Conservation (phyloP, 2,888 invertebrate species). For the Miltochrista miniata region DNA sequence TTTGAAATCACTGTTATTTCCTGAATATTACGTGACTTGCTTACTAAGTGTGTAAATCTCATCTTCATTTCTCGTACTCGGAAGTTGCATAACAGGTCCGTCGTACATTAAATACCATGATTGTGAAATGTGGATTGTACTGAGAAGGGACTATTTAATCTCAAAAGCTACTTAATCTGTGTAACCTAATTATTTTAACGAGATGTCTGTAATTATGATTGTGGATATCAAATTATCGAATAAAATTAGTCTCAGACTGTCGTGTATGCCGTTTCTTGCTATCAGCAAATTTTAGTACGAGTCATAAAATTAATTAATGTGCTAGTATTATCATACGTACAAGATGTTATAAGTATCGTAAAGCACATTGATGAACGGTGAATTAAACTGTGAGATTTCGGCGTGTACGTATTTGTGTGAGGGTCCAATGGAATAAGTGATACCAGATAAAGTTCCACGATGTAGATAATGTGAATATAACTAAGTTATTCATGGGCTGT, state of each 20-base stretch:
- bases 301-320: slow-evolving; percentile 6
- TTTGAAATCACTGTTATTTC: slow-evolving; percentile 41
- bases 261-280: slow-evolving; percentile 10
- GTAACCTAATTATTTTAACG: neutral
- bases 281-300: slow-evolving; percentile 4
- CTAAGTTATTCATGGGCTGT: slow-evolving; percentile 79
- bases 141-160: too few species aligned
- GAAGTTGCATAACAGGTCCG: slow-evolving; percentile 47
- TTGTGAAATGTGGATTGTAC: too few species aligned
- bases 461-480: slow-evolving; percentile 83
- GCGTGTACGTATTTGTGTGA: slow-evolving; percentile 56
- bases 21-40: slow-evolving; percentile 40
- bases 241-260: slow-evolving; percentile 11
- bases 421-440: slow-evolving; percentile 69
- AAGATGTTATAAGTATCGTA: slow-evolving; percentile 29
- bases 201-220: neutral
- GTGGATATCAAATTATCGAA: too few species aligned
- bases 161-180: too few species aligned
- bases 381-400: slow-evolving; percentile 54
- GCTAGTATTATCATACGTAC: slow-evolving; percentile 27
- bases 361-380: slow-evolving; percentile 57
- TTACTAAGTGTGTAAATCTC: slow-evolving; percentile 35
- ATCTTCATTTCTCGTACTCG: slow-evolving; percentile 27
- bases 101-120: slow-evolving; percentile 40
- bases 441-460: slow-evolving; percentile 79